Percentiles rank a stretch among this genome's conserved stretches.
phyloP scores from a whole-genome alignment of 2,888 invertebrate species.

The Pachycephus smyrnensis region DNA sequence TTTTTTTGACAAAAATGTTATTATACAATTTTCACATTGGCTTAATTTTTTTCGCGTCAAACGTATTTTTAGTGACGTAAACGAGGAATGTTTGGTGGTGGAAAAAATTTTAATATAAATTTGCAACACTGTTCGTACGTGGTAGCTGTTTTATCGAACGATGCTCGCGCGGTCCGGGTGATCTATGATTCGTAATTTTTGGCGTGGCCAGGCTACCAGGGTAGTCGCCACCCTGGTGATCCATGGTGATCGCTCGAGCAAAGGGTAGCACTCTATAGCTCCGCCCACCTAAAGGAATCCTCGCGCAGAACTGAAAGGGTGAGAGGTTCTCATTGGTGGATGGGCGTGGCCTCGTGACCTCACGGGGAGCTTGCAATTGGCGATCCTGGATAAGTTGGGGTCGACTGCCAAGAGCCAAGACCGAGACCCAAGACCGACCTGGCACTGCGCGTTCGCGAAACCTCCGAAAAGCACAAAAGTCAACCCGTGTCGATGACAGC shows the following conservation, averaged over 20 bases:
- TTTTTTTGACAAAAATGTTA: neutral
- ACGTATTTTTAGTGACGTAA: neutral
- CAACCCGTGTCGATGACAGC: slow-evolving; percentile 16
- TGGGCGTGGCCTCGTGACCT: slow-evolving; percentile 40
- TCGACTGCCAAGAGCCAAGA: neutral
- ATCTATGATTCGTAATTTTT: slow-evolving; percentile 55
- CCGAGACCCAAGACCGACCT: neutral
- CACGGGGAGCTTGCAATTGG: slow-evolving; percentile 43
- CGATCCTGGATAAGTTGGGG: slow-evolving; percentile 17
- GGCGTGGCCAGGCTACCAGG: slow-evolving; percentile 20
- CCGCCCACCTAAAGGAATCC: slow-evolving; percentile 20
- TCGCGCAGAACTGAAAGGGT: slow-evolving; percentile 6
- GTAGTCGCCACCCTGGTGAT: slow-evolving; percentile 18
- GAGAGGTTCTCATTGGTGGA: slow-evolving; percentile 37
- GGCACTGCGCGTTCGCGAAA: neutral
- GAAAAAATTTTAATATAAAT: neutral
- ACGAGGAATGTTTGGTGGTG: neutral
- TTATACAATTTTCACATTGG: neutral
- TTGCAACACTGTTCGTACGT: neutral
- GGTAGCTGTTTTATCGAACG: slow-evolving; percentile 19
- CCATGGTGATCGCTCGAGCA: slow-evolving; percentile 23
- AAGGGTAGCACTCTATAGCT: slow-evolving; percentile 22
- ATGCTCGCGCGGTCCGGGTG: slow-evolving; percentile 38
- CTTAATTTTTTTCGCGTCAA: neutral
- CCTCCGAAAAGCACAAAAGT: slow-evolving; percentile 18